Percentiles rank a stretch among this genome's conserved stretches.
These are phyloP conservation scores for Platysternon megacephalum DNA, from an alignment of 2,113 vertebrate species.

Conservation along the genomic window DNA sequence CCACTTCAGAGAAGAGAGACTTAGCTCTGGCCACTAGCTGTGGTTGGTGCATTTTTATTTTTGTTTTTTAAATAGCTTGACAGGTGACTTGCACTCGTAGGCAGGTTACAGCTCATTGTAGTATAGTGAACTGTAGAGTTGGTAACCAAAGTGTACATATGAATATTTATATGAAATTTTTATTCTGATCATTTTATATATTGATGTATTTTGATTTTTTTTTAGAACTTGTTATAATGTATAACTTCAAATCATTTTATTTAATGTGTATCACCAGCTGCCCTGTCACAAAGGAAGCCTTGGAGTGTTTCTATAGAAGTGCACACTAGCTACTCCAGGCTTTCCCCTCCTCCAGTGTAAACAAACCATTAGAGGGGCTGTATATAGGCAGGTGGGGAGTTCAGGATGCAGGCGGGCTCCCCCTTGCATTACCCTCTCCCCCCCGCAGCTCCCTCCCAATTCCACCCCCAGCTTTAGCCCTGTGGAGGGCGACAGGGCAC, in stretches of 20 bases:
- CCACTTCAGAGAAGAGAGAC: background rate
- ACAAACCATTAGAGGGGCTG: no score
- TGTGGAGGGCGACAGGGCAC: background rate
- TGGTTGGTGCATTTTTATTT: conserved; percentile 16
- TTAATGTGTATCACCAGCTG: background rate
- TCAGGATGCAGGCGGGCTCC: no score
- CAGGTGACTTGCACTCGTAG: conserved; percentile 66
- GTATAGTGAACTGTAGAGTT: background rate
- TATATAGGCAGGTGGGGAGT: background rate
- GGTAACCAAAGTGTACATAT: conserved; percentile 54
- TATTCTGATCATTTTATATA: conserved; percentile 52
- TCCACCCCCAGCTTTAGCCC: background rate
- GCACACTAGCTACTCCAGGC: background rate
- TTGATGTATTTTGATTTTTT: conserved; percentile 25
- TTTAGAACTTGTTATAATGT: conserved; percentile 29
- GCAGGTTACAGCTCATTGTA: conserved; percentile 48
- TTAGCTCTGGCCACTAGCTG: background rate
- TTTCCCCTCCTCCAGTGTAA: background rate
- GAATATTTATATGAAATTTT: conserved; percentile 68
- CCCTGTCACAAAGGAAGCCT: background rate
- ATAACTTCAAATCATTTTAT: background rate
- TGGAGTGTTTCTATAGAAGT: conserved; percentile 14
- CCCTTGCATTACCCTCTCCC: no score
- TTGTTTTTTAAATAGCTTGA: conserved; percentile 40
- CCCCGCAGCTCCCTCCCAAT: background rate